Evolutionary conservation across 1,140 invertebrate species (phyloP).

Genomic region (Drosophila melanica): DNA sequence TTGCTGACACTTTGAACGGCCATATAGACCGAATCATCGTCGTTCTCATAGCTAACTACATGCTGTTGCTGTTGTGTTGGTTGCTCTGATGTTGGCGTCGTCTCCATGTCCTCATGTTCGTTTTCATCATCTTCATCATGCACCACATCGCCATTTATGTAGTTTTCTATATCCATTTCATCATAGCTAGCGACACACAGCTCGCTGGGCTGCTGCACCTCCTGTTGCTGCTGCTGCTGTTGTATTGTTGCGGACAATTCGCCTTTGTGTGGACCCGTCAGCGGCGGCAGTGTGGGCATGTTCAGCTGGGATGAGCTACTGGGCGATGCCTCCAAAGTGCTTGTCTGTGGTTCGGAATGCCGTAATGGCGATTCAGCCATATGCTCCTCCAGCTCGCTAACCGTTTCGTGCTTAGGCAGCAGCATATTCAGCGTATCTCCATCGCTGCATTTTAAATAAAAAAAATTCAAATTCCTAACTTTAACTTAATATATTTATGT

Average conservation of each 20-base stretch:
- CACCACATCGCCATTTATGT: constrained; percentile 72
- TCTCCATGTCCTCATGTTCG: constrained; percentile 66
- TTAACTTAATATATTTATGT: background rate
- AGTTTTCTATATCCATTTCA: constrained; percentile 81
- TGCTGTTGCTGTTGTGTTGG: constrained; percentile 44
- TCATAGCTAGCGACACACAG: constrained; percentile 70
- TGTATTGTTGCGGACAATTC: constrained; percentile 38
- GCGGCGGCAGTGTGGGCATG: constrained; percentile 56
- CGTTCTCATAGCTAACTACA: constrained; percentile 54
- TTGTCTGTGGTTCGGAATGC: constrained; percentile 42
- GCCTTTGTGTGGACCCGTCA: constrained; percentile 65
- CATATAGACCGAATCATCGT: constrained; percentile 65
- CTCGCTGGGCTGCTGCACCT: constrained; percentile 57
- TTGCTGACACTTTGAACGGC: constrained; percentile 51
- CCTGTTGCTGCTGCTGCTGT: constrained; percentile 55
- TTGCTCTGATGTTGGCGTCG: constrained; percentile 46
- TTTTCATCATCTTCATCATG: constrained; percentile 60
- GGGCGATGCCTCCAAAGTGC: constrained; percentile 46
- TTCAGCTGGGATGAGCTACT: constrained; percentile 51
- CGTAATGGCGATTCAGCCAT: constrained; percentile 54
- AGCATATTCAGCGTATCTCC: constrained; percentile 55
- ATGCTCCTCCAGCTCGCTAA: constrained; percentile 64
- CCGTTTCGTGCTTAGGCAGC: constrained; percentile 62
- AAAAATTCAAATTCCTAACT: background rate
- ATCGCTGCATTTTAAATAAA: constrained; percentile 44